A percentile compares a stretch with the other conserved stretches of the same genome.
phyloP scores from a whole-genome alignment of 2,888 invertebrate species.

The Cynaeus angustus region DNA sequence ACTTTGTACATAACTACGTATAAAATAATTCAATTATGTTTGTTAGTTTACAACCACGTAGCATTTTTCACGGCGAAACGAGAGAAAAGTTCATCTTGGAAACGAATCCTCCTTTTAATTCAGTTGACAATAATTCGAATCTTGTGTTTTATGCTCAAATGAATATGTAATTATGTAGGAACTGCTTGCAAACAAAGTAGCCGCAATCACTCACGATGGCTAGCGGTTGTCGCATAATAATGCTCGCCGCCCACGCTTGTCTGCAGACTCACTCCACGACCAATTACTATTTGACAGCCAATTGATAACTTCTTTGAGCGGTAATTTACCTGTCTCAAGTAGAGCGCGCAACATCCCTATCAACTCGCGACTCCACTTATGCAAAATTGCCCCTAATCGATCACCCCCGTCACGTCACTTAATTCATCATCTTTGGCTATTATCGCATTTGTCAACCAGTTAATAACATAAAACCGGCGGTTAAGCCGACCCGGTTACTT shows the following conservation, averaged over 20 bases:
- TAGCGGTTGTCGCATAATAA: constrained; percentile 47
- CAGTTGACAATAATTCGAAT: no score
- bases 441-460: constrained; percentile 44
- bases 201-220: constrained; percentile 37
- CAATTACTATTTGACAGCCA: constrained; percentile 67
- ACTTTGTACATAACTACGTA: no score
- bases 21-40: no score
- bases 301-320: constrained; percentile 67
- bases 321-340: constrained; percentile 48
- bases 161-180: constrained; percentile 19
- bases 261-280: constrained; percentile 54
- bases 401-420: constrained; percentile 31
- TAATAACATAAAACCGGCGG: constrained; percentile 40
- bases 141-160: constrained; percentile 5
- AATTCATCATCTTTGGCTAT: constrained; percentile 39
- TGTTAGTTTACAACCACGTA: background rate
- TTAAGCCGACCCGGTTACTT: constrained; percentile 45
- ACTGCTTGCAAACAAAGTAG: constrained; percentile 35
- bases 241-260: constrained; percentile 44
- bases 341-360: constrained; percentile 41
- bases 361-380: constrained; percentile 16
- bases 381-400: constrained; percentile 43
- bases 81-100: no score
- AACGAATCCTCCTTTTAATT: no score
- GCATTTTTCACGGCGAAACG: no score